Percentiles rank a stretch among this genome's conserved stretches.
Conservation (phyloP, 2,113 vertebrate species). For the Phylloscopus trochilus region DNA sequence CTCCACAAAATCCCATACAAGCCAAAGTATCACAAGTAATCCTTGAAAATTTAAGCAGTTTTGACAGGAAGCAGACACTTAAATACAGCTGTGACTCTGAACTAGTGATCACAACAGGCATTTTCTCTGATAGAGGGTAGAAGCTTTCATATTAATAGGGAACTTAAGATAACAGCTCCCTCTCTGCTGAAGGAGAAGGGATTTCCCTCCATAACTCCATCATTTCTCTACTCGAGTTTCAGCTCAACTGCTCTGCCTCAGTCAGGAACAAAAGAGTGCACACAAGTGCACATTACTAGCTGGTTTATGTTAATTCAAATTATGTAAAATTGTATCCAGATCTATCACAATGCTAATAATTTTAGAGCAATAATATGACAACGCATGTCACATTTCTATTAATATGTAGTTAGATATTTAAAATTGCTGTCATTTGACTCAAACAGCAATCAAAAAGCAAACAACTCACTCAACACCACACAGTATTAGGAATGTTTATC, state of each 20-base stretch:
- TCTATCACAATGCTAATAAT: not conserved
- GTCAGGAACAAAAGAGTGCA: not conserved
- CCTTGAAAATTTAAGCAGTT: not conserved
- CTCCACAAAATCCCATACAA: not conserved
- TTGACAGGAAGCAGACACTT: not conserved
- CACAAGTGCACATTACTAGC: not conserved
- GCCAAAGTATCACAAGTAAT: not conserved
- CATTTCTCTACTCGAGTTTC: not conserved
- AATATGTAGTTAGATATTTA: not conserved
- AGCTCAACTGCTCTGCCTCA: not conserved
- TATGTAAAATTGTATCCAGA: not conserved
- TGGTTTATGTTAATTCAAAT: constrained; percentile 34
- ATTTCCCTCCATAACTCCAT: constrained; percentile 18
- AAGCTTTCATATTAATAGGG: not conserved
- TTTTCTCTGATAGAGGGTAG: not conserved
- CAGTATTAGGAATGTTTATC: not conserved
- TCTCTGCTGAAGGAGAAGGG: not conserved
- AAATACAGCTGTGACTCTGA: not conserved
- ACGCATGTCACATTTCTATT: not conserved
- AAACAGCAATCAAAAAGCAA: not conserved
- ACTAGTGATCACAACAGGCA: not conserved
- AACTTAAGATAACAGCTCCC: not conserved
- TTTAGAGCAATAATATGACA: not conserved
- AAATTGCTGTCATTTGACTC: not conserved
- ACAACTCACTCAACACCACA: not conserved